A percentile compares a stretch with the other conserved stretches of the same genome.
Evolutionary conservation across 2,797 vertebrate genomes (phyloP).

Genomic region (Petrocephalus schoutedeni): DNA sequence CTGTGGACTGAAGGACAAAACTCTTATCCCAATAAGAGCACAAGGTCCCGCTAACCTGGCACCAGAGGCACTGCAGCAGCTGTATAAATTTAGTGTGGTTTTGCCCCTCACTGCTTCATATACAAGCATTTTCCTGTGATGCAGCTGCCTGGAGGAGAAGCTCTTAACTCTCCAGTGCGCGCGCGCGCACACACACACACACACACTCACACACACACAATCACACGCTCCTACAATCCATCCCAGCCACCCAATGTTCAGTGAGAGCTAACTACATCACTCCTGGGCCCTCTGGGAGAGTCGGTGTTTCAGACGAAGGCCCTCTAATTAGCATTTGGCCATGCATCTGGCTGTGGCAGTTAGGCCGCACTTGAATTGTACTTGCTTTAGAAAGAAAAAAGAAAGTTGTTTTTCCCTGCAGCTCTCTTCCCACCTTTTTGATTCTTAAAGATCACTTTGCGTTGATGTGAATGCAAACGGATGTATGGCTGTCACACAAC

Average conservation of each 20-base stretch:
- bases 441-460: neutral
- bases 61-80: neutral
- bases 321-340: neutral
- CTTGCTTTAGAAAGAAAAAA: neutral
- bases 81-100: neutral
- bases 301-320: neutral
- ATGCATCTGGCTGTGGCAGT: neutral
- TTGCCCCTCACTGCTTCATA: neutral
- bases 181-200: neutral
- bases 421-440: neutral
- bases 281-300: neutral
- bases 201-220: neutral
- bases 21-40: neutral
- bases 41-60: neutral
- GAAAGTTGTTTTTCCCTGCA: neutral
- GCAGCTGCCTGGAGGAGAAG: neutral
- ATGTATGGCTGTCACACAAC: neutral
- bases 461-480: neutral
- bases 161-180: neutral
- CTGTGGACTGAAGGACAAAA: constrained; percentile 3
- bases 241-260: neutral
- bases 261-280: neutral
- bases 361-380: neutral
- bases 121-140: neutral
- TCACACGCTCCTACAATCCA: neutral